Conservation (phyloP, 2,888 invertebrate species). For the Lycophotia porphyrea region DNA sequence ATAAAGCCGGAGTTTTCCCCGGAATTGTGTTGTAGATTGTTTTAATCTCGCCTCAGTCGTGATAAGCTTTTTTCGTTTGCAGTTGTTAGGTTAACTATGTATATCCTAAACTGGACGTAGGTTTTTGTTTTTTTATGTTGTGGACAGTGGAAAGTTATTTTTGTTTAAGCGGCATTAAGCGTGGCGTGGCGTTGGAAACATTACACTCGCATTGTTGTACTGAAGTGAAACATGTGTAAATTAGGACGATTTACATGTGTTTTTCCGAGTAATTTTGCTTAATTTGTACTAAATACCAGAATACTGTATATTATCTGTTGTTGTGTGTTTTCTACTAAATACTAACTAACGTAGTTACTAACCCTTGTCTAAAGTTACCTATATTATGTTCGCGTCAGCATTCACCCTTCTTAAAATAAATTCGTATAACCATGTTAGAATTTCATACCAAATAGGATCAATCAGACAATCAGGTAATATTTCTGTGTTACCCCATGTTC, state of each 20-base stretch:
- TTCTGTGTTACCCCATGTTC: constrained; percentile 44
- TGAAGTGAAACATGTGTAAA: constrained; percentile 44
- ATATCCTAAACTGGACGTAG: constrained; percentile 54
- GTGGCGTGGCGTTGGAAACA: constrained; percentile 24
- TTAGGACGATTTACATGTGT: constrained; percentile 46
- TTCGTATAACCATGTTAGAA: constrained; percentile 38
- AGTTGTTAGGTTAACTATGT: constrained; percentile 63
- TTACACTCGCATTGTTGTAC: constrained; percentile 43
- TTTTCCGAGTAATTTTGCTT: constrained; percentile 15
- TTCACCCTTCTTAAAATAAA: constrained; percentile 34
- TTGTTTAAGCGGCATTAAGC: constrained; percentile 51
- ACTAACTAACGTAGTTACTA: constrained; percentile 4
- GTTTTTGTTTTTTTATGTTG: constrained; percentile 53
- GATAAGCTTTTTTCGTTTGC: constrained; percentile 59
- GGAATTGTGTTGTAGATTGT: constrained; percentile 62
- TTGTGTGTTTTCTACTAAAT: constrained; percentile 10
- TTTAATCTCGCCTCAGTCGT: constrained; percentile 57
- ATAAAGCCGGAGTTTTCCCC: constrained; percentile 49
- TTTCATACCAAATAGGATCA: constrained; percentile 44
- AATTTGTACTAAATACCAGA: constrained; percentile 24
- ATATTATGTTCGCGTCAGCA: not conserved
- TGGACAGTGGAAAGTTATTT: constrained; percentile 49
- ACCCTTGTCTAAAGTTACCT: constrained; percentile 30
- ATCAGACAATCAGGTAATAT: constrained; percentile 57
- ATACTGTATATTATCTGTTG: not conserved